Evolutionary conservation across 2,888 invertebrate genomes (phyloP).

Genomic region (Drosophila trichaetosa): DNA sequence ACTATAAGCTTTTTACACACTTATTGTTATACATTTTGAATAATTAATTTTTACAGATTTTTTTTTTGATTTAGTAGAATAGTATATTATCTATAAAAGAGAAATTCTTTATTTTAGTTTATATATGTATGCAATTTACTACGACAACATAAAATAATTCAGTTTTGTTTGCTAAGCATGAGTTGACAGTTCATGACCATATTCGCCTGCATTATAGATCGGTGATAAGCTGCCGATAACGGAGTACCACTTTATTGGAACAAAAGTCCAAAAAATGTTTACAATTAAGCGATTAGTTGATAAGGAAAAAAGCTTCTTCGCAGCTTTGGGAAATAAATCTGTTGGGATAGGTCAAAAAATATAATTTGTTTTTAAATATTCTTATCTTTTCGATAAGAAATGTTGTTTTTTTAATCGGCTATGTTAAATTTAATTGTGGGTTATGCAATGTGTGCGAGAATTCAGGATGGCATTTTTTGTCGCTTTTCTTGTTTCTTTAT

Average conservation of each 20-base stretch:
- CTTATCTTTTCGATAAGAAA: constrained; percentile 4
- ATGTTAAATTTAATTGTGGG: constrained; percentile 1
- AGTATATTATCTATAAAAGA: background rate
- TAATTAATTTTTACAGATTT: background rate
- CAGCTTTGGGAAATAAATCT: too few species aligned
- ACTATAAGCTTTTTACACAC: background rate
- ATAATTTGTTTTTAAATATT: background rate
- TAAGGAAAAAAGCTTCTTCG: background rate
- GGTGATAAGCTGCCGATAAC: too few species aligned
- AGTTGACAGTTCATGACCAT: background rate
- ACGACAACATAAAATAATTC: background rate
- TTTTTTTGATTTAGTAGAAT: background rate
- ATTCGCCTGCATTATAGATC: constrained; percentile 1
- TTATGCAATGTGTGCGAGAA: constrained; percentile 1
- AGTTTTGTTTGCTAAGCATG: constrained; percentile 7
- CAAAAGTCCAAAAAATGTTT: background rate
- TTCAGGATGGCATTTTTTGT: constrained; percentile 10
- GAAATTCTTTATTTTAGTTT: background rate
- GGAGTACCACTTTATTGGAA: background rate
- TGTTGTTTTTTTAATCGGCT: background rate
- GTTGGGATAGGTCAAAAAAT: constrained; percentile 22
- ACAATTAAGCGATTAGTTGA: background rate
- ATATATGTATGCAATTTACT: background rate
- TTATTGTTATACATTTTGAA: background rate
- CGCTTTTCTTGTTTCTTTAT: constrained; percentile 28